These are phyloP conservation scores for Ceraclea dissimilis DNA, from an alignment of 2,888 invertebrate genomes.

Conservation along the genomic window DNA sequence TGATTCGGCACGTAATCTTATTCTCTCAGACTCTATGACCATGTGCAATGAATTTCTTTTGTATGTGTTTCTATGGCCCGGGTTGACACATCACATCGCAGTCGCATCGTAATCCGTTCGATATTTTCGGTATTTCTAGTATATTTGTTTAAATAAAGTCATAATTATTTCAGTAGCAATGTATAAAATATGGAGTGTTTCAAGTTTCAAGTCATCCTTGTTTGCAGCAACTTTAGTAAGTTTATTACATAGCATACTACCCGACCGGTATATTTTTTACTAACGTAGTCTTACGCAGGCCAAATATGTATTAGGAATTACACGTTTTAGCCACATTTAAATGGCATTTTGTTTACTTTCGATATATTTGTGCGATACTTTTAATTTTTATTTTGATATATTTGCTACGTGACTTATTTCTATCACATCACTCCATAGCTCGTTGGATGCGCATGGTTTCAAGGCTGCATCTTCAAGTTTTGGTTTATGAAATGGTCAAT, in stretches of 20 bases:
- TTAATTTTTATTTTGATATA: too few species aligned
- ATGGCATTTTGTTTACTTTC: neutral
- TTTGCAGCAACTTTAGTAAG: conserved; percentile 16
- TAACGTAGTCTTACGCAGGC: conserved; percentile 1
- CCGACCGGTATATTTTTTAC: neutral
- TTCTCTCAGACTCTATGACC: too few species aligned
- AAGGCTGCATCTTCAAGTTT: too few species aligned
- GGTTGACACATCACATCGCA: neutral
- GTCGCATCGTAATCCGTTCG: neutral
- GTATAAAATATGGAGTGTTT: conserved; percentile 11
- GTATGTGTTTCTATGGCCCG: neutral
- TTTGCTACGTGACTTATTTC: too few species aligned
- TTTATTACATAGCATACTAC: neutral
- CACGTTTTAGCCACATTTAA: neutral
- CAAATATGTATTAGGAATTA: neutral
- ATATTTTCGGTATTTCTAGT: conserved; percentile 6
- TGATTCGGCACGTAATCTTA: too few species aligned
- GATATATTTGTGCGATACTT: too few species aligned
- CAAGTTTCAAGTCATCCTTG: conserved; percentile 14
- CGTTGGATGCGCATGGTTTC: too few species aligned
- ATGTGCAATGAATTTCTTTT: too few species aligned
- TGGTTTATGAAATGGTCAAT: too few species aligned
- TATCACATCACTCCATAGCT: too few species aligned
- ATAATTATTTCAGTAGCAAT: conserved; percentile 6
- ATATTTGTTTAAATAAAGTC: neutral